A percentile compares a stretch with the other conserved stretches of the same genome.
phyloP scores from a whole-genome alignment of 2,888 invertebrate genomes.

The Plutella xylostella region DNA sequence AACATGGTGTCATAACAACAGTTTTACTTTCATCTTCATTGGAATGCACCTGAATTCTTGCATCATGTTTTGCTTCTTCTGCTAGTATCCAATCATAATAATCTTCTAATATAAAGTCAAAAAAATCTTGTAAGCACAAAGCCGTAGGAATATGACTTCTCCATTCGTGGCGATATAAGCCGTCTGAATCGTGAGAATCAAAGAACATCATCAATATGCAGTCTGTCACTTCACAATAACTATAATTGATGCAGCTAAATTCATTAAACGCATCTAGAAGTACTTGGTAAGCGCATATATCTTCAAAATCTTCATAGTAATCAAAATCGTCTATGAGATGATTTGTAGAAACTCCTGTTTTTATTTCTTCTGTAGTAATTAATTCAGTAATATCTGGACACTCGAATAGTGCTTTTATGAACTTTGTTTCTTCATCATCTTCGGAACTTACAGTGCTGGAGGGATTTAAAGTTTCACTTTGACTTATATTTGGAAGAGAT shows the following conservation, averaged over 20 bases:
- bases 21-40: neutral
- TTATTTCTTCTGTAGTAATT: conserved; percentile 50
- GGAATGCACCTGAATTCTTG: conserved; percentile 21
- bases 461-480: no score
- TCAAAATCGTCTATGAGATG: conserved; percentile 54
- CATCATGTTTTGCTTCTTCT: conserved; percentile 47
- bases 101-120: conserved; percentile 61
- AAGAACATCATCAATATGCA: conserved; percentile 51
- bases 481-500: neutral
- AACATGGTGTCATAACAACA: no score
- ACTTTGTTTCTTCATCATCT: neutral
- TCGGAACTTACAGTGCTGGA: neutral
- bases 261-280: conserved; percentile 43
- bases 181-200: conserved; percentile 49
- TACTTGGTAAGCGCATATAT: conserved; percentile 39
- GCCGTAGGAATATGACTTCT: conserved; percentile 57
- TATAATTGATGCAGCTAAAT: conserved; percentile 56
- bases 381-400: conserved; percentile 57
- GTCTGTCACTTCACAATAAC: conserved; percentile 58
- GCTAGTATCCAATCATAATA: conserved; percentile 58
- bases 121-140: conserved; percentile 65
- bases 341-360: conserved; percentile 32
- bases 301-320: conserved; percentile 51
- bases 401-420: conserved; percentile 41
- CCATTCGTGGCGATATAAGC: conserved; percentile 53